Conservation (phyloP, 2,113 vertebrate species). For the Parus major region DNA sequence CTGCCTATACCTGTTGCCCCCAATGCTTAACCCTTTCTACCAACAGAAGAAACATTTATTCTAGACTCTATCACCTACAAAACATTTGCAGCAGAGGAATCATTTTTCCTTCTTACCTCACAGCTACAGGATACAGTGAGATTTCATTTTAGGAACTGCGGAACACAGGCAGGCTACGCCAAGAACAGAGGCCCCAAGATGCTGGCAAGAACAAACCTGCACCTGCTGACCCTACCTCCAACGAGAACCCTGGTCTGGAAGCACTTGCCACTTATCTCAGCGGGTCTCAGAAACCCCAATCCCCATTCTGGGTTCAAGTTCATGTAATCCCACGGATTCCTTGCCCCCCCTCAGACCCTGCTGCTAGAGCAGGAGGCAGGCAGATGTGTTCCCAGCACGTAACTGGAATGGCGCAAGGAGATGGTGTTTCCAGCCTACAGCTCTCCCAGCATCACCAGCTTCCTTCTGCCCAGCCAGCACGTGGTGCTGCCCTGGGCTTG, state of each 20-base stretch:
- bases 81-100: neutral
- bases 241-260: neutral
- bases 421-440: rapidly evolving
- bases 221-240: neutral
- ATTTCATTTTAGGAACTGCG: rapidly evolving
- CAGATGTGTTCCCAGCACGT: rapidly evolving
- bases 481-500: neutral
- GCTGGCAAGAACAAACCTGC: neutral
- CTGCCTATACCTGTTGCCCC: conserved; percentile 75
- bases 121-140: neutral
- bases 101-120: neutral
- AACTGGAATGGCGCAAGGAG: rapidly evolving
- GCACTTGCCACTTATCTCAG: neutral
- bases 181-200: neutral
- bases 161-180: rapidly evolving
- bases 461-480: neutral
- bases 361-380: neutral
- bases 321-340: neutral
- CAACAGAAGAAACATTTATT: neutral
- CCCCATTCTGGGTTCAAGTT: neutral
- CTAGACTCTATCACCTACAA: neutral
- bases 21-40: conserved; percentile 62
- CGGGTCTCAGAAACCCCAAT: neutral
- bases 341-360: neutral
- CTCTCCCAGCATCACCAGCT: neutral